Conservation (phyloP, 2,797 vertebrate species). For the Petrocephalus schoutedeni region DNA sequence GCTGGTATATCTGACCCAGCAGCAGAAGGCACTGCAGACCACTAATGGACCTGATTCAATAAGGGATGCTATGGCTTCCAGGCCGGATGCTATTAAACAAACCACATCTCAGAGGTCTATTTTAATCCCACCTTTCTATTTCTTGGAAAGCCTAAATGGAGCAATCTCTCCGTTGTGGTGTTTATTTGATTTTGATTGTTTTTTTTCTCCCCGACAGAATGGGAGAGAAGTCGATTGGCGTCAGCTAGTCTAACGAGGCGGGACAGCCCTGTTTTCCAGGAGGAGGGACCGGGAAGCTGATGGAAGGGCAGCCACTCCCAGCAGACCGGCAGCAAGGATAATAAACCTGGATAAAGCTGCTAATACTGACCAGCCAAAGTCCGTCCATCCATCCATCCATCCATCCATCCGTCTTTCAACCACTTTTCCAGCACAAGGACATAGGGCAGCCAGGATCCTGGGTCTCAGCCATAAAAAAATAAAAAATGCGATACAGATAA, state of each 20-base stretch:
- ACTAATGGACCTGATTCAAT: conserved; percentile 59
- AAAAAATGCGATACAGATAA: not conserved
- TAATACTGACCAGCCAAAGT: not conserved
- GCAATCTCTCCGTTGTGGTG: conserved; percentile 49
- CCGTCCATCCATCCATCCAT: not conserved
- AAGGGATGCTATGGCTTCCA: conserved; percentile 54
- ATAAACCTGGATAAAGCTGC: not conserved
- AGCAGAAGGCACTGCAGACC: conserved; percentile 21
- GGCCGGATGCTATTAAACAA: conserved; percentile 50
- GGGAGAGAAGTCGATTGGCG: conserved; percentile 27
- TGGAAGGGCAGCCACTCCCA: not conserved
- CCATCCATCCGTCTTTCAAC: not conserved
- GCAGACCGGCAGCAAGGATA: not conserved
- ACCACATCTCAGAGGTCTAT: conserved; percentile 47
- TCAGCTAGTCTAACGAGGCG: not conserved
- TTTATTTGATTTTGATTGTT: conserved; percentile 39
- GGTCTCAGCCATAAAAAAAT: not conserved
- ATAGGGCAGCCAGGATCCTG: not conserved
- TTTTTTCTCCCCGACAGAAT: conserved; percentile 38
- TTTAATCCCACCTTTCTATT: conserved; percentile 45
- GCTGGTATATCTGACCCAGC: not conserved
- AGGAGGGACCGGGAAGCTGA: not conserved
- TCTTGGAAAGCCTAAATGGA: conserved; percentile 57
- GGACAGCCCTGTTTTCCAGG: not conserved
- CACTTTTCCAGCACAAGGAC: not conserved